Conservation (phyloP, 2,797 vertebrate genomes). For the Falco concolor region DNA sequence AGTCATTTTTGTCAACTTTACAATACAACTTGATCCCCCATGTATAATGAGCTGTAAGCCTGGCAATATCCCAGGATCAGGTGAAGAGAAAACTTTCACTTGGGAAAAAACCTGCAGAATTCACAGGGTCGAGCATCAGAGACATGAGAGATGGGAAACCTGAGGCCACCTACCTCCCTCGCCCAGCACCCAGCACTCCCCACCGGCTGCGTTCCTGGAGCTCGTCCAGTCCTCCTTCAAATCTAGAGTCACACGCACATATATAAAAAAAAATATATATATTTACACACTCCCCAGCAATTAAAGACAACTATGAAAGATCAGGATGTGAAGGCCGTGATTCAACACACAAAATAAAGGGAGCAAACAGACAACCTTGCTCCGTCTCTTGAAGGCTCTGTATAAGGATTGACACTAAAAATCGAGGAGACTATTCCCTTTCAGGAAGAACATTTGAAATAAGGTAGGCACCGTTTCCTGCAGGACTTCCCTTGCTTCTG, state of each 20-base stretch:
- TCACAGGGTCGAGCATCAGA: not conserved
- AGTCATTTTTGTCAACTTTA: conserved; percentile 3
- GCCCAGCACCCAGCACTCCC: not conserved
- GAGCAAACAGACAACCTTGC: not conserved
- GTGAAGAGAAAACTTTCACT: conserved; percentile 42
- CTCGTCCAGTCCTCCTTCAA: not conserved
- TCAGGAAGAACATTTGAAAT: not conserved
- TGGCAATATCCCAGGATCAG: not conserved
- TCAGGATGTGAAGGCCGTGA: not conserved
- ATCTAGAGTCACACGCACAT: not conserved
- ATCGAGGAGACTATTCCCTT: not conserved
- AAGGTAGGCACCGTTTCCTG: not conserved
- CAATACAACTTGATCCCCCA: conserved; percentile 5
- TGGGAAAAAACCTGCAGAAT: conserved; percentile 2
- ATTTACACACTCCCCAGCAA: not conserved
- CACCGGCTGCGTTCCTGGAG: not conserved
- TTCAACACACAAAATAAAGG: not conserved
- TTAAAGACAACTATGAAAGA: not conserved
- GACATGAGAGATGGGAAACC: not conserved
- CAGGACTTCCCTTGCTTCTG: not conserved
- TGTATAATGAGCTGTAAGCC: conserved; percentile 19
- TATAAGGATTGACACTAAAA: not conserved
- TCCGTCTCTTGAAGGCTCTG: not conserved
- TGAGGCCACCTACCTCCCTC: not conserved
- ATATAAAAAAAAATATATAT: rapidly evolving